Evolutionary conservation across 2,113 vertebrate species (phyloP).

Genomic region (Cyprinodon variegatus): DNA sequence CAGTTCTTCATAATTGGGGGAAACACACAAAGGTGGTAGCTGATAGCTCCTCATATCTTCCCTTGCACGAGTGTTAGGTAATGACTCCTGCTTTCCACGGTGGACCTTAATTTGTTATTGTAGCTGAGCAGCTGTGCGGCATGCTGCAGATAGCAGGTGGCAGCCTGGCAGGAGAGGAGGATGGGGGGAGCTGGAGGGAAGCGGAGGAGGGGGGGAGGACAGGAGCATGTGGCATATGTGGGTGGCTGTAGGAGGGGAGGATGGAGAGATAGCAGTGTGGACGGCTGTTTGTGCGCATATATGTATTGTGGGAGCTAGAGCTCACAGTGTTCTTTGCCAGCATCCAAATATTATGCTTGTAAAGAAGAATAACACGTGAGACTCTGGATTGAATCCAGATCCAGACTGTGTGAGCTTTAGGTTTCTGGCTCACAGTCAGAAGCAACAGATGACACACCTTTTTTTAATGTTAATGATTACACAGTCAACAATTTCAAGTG

Average conservation of each 20-base stretch:
- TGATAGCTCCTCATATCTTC: conserved; percentile 45
- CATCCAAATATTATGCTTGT: conserved; percentile 71
- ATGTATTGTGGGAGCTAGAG: conserved; percentile 32
- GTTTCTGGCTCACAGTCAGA: conserved; percentile 11
- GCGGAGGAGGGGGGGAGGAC: conserved; percentile 31
- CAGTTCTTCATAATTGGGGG: conserved; percentile 20
- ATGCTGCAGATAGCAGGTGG: conserved; percentile 84
- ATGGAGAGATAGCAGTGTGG: conserved; percentile 42
- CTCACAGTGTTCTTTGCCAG: conserved; percentile 51
- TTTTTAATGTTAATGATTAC: neutral
- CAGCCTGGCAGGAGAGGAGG: conserved; percentile 75
- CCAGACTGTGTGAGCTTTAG: conserved; percentile 1
- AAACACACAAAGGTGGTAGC: conserved; percentile 10
- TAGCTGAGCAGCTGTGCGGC: conserved; percentile 83
- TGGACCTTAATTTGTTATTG: conserved; percentile 84
- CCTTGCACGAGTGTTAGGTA: conserved; percentile 65
- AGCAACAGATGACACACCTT: conserved; percentile 39
- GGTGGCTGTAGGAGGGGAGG: conserved; percentile 54
- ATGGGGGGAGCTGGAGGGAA: conserved; percentile 37
- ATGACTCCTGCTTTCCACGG: conserved; percentile 69
- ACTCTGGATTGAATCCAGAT: conserved; percentile 49
- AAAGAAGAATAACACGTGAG: conserved; percentile 50
- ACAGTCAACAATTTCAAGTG: neutral
- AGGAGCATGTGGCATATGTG: conserved; percentile 77
- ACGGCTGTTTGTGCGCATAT: conserved; percentile 37